Evolutionary conservation across 2,113 vertebrate species (phyloP).

Genomic region (Dipodomys merriami): DNA sequence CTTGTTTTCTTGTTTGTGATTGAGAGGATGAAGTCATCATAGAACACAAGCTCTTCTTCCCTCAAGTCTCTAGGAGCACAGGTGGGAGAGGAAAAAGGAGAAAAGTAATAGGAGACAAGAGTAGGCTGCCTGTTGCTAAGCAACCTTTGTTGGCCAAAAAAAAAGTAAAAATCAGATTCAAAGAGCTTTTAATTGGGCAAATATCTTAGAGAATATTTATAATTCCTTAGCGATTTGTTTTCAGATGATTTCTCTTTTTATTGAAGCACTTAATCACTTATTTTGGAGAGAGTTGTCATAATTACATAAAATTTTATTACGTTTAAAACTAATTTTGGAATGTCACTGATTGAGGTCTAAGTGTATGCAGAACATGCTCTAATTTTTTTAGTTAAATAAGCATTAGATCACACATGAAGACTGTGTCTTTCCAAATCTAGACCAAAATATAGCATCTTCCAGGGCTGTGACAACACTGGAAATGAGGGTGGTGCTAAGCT

Average conservation of each 20-base stretch:
- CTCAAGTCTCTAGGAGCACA: slow-evolving; percentile 38
- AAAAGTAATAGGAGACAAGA: slow-evolving; percentile 54
- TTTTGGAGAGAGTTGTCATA: slow-evolving; percentile 70
- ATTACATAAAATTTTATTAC: slow-evolving; percentile 73
- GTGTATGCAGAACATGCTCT: slow-evolving; percentile 55
- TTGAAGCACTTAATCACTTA: slow-evolving; percentile 75
- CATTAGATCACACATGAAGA: neutral
- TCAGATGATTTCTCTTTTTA: slow-evolving; percentile 61
- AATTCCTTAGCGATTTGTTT: slow-evolving; percentile 73
- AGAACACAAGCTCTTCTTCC: slow-evolving; percentile 3
- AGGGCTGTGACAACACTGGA: neutral
- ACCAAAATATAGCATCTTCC: neutral
- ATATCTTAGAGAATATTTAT: slow-evolving; percentile 77
- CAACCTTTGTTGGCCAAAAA: slow-evolving; percentile 72
- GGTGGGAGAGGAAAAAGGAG: slow-evolving; percentile 12
- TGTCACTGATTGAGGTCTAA: slow-evolving; percentile 67
- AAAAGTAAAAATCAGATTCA: slow-evolving; percentile 66
- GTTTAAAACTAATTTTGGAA: slow-evolving; percentile 69
- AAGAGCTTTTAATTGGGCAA: slow-evolving; percentile 70
- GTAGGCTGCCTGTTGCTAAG: slow-evolving; percentile 78
- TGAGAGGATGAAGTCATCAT: neutral
- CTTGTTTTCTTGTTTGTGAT: slow-evolving; percentile 65
- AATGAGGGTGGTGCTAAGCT: neutral
- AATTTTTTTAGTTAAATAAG: slow-evolving; percentile 37
- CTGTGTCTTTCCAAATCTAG: neutral